Base-by-base conservation (phyloP, 2,113 vertebrate species). In the Thomomys bottae region DNA sequence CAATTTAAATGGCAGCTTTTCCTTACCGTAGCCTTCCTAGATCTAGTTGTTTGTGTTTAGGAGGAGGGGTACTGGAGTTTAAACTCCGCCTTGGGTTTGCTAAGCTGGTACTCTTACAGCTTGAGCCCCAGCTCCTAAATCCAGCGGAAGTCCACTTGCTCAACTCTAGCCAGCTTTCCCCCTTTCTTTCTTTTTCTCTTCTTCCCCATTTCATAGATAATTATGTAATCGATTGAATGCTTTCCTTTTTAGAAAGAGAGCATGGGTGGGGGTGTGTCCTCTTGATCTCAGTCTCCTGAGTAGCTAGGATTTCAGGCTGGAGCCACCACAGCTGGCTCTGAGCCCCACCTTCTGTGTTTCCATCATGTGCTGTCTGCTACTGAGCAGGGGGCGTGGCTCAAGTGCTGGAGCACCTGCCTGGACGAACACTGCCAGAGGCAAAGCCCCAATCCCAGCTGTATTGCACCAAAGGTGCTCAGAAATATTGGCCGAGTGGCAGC, bases 191-290 rank as follows among this genome's bases (percentile, higher is more conserved):
- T 28, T 5, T 77, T 45, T 28, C 32, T 57, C 28, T 76, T 9
- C 34, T 8, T 20, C 2, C 23, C 54, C 70, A 42, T 54, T 87
- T 91, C 77, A 75, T 18, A 78, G n/a, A 34, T 68, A 87, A 76
- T 78, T 82, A 67, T 67, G 30, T 82, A 83, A 85, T 45, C 67
- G 57, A 88, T 26, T 73, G 40, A 45, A 63, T 87, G 30, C 71
- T 70, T 88, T 77, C n/a, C 12, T 83, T n/a, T 91, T 83, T 30
- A 40, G 57, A 73, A 75, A 86, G 8, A 23, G 24, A 45, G n/a
- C 10, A 34, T 87, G 20, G 6, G 28, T 32, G 11, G 23, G 59
- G 23, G 59, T 54, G 49, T 54, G 14, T 18, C 49, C 49, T 54
- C 49, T 54, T 54, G 49, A 54, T 54, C 49, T 54, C 45, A 49